Base-by-base conservation (phyloP, 2,888 invertebrate genomes). In the Apotomis betuletana region DNA sequence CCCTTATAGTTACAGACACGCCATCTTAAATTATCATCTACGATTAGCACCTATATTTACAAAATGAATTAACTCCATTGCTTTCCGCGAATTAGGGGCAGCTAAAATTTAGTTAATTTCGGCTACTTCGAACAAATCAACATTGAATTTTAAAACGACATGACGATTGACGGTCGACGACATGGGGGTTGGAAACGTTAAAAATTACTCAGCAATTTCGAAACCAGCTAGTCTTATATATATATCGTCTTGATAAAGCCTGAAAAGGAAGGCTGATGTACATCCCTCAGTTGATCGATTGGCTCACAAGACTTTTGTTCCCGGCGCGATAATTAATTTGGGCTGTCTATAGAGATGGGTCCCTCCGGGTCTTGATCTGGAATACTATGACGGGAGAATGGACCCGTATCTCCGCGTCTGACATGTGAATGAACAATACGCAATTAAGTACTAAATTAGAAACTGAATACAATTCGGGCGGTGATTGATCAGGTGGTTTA, bases 321-420 rank as follows among this genome's bases (percentile, higher is more conserved):
- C 78, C 75, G 76, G 77, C 75, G 76, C 80, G 77, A 81, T 84
- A 87, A 89, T 89, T 88, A 89, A 89, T 89, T 88, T 81, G 75
- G 78, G 70, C 77, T 72, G 78, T 80, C 80, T 80, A 82, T 80
- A 71, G 70, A 54, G 46, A 62, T 64, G 68, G 80, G 74, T 77
- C 80, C 81, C 76, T 77, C 74, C 75, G 75, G 75, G 71, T 67
- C 61, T 64, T 51, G 75, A 63, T 64, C 68, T 70, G 79, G 76
- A 75, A 74, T 75, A 67, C 68, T 62, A 72, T 79, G 79, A 77
- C 75, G 75, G 75, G 70, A 68, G 73, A 74, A 71, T 74, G 67
- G 76, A 74, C 78, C 79, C 77, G 63, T 74, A 76, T 77, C 77
- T 75, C 44, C 63, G 67, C 13, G 61, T 27, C 64, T 73, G 74